A percentile compares a stretch with the other conserved stretches of the same genome.
These are phyloP conservation scores for Cephus sareptanus DNA, from an alignment of 2,888 invertebrate species.

Conservation along the genomic window DNA sequence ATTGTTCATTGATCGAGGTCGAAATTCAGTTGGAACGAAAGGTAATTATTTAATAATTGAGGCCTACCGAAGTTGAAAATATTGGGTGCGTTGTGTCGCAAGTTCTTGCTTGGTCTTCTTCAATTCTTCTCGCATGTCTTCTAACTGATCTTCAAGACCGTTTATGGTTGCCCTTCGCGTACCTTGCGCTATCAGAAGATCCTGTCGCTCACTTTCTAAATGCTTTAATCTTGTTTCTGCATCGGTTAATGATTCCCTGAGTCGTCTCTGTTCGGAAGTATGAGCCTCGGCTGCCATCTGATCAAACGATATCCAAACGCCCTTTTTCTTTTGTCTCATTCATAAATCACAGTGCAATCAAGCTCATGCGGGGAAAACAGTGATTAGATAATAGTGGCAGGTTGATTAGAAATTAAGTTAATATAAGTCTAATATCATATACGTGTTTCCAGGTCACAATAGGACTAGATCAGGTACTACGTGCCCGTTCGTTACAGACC, in stretches of 20 bases:
- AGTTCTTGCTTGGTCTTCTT: constrained; percentile 69
- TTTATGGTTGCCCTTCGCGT: constrained; percentile 68
- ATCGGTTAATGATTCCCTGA: constrained; percentile 68
- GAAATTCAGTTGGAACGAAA: neutral
- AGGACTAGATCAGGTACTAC: neutral
- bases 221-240: constrained; percentile 68
- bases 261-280: constrained; percentile 66
- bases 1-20: constrained; percentile 1
- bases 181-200: constrained; percentile 68
- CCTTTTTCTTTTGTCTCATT: constrained; percentile 11
- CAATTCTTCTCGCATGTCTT: constrained; percentile 68
- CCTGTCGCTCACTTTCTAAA: constrained; percentile 70
- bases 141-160: constrained; percentile 70
- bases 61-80: constrained; percentile 71
- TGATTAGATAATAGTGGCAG: neutral
- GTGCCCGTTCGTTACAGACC: constrained; percentile 4
- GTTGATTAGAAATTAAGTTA: neutral
- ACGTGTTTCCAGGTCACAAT: neutral
- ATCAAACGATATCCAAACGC: constrained; percentile 28
- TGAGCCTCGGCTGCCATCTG: constrained; percentile 66
- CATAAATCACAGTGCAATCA: constrained; percentile 21
- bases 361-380: constrained; percentile 8
- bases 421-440: neutral
- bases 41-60: neutral
- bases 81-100: constrained; percentile 68